These are phyloP conservation scores for Heteronetta atricapilla DNA, from an alignment of 2,113 vertebrate species.

Conservation along the genomic window DNA sequence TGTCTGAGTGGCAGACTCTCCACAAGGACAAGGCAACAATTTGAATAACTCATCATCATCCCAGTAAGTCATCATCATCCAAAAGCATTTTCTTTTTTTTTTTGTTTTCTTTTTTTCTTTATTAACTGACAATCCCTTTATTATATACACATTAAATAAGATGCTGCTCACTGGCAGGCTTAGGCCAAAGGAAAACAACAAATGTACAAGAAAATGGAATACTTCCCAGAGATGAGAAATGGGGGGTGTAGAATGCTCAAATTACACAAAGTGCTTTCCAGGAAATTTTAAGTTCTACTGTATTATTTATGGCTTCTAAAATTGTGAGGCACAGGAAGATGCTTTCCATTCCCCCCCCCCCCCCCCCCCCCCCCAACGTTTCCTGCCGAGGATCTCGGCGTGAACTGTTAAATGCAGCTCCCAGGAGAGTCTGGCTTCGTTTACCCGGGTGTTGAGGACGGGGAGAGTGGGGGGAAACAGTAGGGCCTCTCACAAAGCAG, in stretches of 20 bases:
- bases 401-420: background rate
- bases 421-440: background rate
- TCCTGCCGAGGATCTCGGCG: background rate
- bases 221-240: background rate
- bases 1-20: background rate
- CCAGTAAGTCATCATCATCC: background rate
- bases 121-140: background rate
- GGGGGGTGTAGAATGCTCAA: background rate
- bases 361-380: background rate
- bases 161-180: background rate
- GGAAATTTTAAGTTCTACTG: conserved; percentile 17
- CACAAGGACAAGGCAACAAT: background rate
- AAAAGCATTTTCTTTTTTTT: background rate
- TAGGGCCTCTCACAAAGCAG: background rate
- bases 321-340: background rate
- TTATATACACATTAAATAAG: background rate
- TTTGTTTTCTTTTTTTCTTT: background rate
- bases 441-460: background rate
- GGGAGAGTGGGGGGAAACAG: background rate
- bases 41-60: background rate
- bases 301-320: conserved; percentile 22
- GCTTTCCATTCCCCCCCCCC: background rate
- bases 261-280: conserved; percentile 43
- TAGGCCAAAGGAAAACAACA: background rate
- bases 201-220: background rate